Evolutionary conservation across 2,113 vertebrate species (phyloP).

Genomic region (Sylvietta virens): DNA sequence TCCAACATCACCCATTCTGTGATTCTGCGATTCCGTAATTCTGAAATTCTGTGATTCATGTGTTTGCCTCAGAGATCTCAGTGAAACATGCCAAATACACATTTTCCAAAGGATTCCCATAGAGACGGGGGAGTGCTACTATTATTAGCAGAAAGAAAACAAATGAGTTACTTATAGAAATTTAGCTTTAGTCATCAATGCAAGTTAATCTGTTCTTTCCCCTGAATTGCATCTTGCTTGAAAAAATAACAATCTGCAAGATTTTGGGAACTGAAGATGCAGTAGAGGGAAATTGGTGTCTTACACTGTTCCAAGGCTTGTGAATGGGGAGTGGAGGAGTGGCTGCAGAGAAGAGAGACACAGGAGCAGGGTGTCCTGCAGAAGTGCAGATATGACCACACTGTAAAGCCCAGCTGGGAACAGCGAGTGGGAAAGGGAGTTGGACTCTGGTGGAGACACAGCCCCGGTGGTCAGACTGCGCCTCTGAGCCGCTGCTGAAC

Average conservation of each 20-base stretch:
- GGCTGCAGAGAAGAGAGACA: fast-evolving
- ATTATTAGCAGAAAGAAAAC: neutral
- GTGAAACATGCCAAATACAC: neutral
- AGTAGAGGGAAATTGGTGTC: neutral
- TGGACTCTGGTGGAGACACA: neutral
- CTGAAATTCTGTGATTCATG: neutral
- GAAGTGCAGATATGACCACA: neutral
- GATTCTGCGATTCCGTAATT: neutral
- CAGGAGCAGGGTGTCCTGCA: neutral
- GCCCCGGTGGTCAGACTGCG: fast-evolving
- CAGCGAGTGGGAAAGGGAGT: neutral
- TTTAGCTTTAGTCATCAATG: neutral
- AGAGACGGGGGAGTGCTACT: neutral
- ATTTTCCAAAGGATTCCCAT: neutral
- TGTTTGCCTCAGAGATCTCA: neutral
- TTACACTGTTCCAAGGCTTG: neutral
- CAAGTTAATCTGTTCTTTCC: neutral
- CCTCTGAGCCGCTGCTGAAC: neutral
- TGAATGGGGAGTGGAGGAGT: neutral
- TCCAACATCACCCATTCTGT: neutral
- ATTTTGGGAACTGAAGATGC: neutral
- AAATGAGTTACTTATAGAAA: neutral
- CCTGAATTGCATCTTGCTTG: neutral
- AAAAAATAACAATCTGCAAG: neutral
- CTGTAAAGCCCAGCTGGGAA: neutral